phyloP scores from a whole-genome alignment of 2,888 invertebrate genomes.

The Gnatocerus cornutus region DNA sequence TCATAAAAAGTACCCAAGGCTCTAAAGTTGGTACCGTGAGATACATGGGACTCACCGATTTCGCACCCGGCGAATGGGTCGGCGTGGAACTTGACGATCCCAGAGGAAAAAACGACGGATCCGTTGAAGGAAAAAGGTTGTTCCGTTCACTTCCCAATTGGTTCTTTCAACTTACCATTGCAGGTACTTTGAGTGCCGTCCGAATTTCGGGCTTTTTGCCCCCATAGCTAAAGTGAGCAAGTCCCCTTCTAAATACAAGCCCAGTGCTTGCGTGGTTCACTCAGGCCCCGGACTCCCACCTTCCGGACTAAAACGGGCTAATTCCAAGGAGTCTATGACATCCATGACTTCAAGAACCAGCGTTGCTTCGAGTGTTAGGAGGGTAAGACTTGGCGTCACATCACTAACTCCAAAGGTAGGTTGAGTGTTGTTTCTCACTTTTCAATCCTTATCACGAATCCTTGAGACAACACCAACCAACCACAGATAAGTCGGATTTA shows the following conservation, averaged over 20 bases:
- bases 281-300: slow-evolving; percentile 65
- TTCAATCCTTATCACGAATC: slow-evolving; percentile 11
- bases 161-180: background rate
- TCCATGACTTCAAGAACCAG: slow-evolving; percentile 71
- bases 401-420: slow-evolving; percentile 80
- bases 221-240: slow-evolving; percentile 92
- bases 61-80: slow-evolving; percentile 95
- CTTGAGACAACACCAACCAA: slow-evolving; percentile 62
- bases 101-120: slow-evolving; percentile 96
- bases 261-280: slow-evolving; percentile 78
- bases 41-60: slow-evolving; percentile 91
- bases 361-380: slow-evolving; percentile 74
- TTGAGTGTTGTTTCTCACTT: slow-evolving; percentile 60
- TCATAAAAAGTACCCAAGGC: slow-evolving; percentile 89
- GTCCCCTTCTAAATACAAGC: slow-evolving; percentile 84
- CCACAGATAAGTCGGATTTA: slow-evolving; percentile 47
- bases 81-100: slow-evolving; percentile 96
- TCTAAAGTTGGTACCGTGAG: slow-evolving; percentile 91
- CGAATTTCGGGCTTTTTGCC: slow-evolving; percentile 94
- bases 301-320: slow-evolving; percentile 78
- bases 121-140: slow-evolving; percentile 92
- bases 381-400: slow-evolving; percentile 86
- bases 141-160: background rate
- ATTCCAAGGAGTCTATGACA: slow-evolving; percentile 90
- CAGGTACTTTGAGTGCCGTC: slow-evolving; percentile 95